These are phyloP conservation scores for Dendronephthya gigantea DNA, from an alignment of 64 coral and sea anemone species.

Conservation along the genomic window DNA sequence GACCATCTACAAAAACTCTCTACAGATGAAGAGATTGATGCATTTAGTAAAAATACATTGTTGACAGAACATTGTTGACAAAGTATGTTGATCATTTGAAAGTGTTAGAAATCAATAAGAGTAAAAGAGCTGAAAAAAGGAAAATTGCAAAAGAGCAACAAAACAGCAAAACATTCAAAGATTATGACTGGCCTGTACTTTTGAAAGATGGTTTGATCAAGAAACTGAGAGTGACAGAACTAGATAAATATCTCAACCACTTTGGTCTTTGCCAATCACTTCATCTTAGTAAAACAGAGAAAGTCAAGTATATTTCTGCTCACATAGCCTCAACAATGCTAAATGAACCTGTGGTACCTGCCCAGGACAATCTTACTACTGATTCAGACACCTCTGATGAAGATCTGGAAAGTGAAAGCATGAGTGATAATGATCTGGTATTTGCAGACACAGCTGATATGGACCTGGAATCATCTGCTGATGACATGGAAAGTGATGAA, in stretches of 20 bases:
- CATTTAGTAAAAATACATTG: slow-evolving; percentile 12
- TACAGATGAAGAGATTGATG: slow-evolving; percentile 27
- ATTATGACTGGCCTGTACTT: not conserved
- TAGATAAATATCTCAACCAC: slow-evolving; percentile 10
- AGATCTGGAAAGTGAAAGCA: slow-evolving; percentile 17
- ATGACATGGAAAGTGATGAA: slow-evolving; percentile 21
- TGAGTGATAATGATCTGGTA: slow-evolving; percentile 10
- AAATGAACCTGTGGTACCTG: slow-evolving; percentile 13
- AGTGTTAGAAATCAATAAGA: slow-evolving; percentile 29
- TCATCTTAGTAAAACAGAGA: not conserved
- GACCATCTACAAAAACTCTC: slow-evolving; percentile 14
- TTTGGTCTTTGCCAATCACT: not conserved
- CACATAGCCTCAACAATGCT: slow-evolving; percentile 30
- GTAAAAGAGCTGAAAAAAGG: slow-evolving; percentile 18
- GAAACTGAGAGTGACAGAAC: slow-evolving; percentile 22
- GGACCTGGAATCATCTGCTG: slow-evolving; percentile 15
- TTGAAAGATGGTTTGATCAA: slow-evolving; percentile 1
- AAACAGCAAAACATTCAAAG: slow-evolving; percentile 20
- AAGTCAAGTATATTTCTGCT: slow-evolving; percentile 15
- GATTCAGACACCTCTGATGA: slow-evolving; percentile 32
- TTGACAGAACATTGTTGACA: slow-evolving; percentile 12
- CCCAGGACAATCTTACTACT: not conserved
- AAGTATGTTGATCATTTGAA: slow-evolving; percentile 33
- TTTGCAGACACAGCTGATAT: slow-evolving; percentile 21
- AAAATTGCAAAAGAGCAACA: slow-evolving; percentile 11